Conservation (phyloP, 2,888 invertebrate species). For the Meloe dianella region DNA sequence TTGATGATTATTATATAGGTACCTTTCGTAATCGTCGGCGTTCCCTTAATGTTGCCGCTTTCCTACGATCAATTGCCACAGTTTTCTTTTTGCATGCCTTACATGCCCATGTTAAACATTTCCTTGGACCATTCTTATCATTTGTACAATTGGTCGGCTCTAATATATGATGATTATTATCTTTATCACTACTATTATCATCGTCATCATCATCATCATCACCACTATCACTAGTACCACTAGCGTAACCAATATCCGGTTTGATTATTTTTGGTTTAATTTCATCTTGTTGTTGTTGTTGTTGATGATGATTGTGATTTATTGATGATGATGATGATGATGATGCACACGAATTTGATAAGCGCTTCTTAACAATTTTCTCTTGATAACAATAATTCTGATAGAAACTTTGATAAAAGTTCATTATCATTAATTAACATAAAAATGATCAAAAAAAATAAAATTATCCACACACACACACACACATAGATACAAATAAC, state of each 20-base stretch:
- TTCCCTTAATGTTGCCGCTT: conserved; percentile 96
- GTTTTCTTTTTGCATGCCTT: conserved; percentile 97
- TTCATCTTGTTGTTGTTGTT: background rate
- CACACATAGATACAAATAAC: conserved; percentile 11
- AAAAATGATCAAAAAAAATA: no score
- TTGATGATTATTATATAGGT: no score
- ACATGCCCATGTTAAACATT: conserved; percentile 95
- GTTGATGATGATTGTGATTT: conserved; percentile 15
- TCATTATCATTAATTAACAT: conserved; percentile 23
- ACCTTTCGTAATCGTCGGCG: conserved; percentile 92
- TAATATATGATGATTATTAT: conserved; percentile 57
- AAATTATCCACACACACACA: background rate
- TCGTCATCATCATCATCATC: conserved; percentile 55
- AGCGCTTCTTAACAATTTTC: background rate
- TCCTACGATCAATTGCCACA: conserved; percentile 92
- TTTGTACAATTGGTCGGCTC: conserved; percentile 55
- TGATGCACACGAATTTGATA: background rate
- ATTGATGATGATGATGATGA: background rate
- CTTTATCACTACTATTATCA: conserved; percentile 55
- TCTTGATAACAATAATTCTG: conserved; percentile 21
- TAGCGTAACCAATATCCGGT: conserved; percentile 53
- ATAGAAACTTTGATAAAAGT: conserved; percentile 33
- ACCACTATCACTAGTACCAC: conserved; percentile 54
- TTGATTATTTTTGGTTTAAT: conserved; percentile 18
- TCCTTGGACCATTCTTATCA: conserved; percentile 63